Evolutionary conservation across 1,140 invertebrate genomes (phyloP).

Genomic region (Ruditapes philippinarum): DNA sequence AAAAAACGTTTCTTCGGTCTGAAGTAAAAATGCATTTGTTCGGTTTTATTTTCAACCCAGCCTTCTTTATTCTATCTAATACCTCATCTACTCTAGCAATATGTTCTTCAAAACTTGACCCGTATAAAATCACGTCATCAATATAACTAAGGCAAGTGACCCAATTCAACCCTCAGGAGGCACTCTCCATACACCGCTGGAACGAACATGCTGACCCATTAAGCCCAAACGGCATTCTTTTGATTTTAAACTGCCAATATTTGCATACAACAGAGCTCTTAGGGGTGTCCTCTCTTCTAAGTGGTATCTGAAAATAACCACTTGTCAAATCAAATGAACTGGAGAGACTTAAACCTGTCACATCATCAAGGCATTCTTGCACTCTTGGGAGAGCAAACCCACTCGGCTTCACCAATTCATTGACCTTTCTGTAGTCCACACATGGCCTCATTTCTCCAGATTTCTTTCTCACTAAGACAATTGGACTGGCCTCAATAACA

Average conservation of each 20-base stretch:
- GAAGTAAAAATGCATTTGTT: background rate
- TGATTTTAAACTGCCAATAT: too few relatives aligned
- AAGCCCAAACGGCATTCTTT: background rate
- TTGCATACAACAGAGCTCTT: too few relatives aligned
- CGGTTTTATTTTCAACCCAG: conserved; percentile 64
- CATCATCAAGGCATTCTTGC: conserved; percentile 8
- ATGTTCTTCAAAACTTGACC: conserved; percentile 17
- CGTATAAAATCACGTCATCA: background rate
- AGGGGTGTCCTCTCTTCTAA: background rate
- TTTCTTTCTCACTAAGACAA: too few relatives aligned
- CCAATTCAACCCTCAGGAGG: too few relatives aligned
- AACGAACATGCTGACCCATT: background rate
- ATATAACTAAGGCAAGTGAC: too few relatives aligned
- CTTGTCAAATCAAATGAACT: background rate
- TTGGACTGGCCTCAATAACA: background rate
- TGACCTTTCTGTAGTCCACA: conserved; percentile 15
- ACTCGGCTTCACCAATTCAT: background rate
- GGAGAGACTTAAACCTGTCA: background rate
- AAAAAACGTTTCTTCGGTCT: too few relatives aligned
- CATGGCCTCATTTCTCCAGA: too few relatives aligned
- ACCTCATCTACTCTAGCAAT: conserved; percentile 21
- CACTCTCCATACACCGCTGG: background rate
- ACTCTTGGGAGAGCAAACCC: background rate
- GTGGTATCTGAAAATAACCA: background rate
- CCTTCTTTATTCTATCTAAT: conserved; percentile 44